Evolutionary conservation across 1,140 invertebrate species (phyloP).

Genomic region (Belonocnema kinseyi): DNA sequence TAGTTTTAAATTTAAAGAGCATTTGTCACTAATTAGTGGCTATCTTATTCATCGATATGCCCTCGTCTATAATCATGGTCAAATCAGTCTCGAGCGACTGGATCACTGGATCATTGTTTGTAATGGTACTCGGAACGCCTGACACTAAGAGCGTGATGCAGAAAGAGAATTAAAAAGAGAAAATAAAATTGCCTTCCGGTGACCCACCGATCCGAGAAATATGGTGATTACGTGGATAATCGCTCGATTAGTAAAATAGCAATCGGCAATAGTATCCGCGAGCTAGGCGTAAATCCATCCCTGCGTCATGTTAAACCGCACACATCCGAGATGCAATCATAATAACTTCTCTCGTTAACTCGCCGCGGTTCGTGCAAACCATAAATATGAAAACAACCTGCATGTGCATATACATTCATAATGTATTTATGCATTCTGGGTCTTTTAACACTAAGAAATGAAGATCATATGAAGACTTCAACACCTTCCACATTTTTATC

Average conservation of each 20-base stretch:
- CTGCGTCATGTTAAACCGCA: background rate
- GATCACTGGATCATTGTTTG: background rate
- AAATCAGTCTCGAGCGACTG: slow-evolving; percentile 10
- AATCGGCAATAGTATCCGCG: slow-evolving; percentile 24
- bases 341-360: slow-evolving; percentile 12
- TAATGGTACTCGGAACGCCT: background rate
- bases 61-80: slow-evolving; percentile 21
- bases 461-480: too few species aligned
- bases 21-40: background rate
- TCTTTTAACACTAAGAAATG: too few species aligned
- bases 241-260: slow-evolving; percentile 20
- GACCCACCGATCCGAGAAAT: slow-evolving; percentile 9
- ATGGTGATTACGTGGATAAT: slow-evolving; percentile 21
- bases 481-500: too few species aligned
- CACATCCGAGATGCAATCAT: slow-evolving; percentile 14
- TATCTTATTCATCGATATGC: slow-evolving; percentile 25
- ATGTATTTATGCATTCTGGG: too few species aligned
- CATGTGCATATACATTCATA: too few species aligned
- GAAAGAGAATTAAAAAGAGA: background rate
- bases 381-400: background rate
- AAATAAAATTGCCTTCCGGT: slow-evolving; percentile 15
- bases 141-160: background rate
- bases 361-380: background rate
- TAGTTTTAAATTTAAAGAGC: slow-evolving; percentile 1
- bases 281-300: slow-evolving; percentile 4